phyloP scores from a whole-genome alignment of 1,140 invertebrate genomes.

The Anoplophora glabripennis region DNA sequence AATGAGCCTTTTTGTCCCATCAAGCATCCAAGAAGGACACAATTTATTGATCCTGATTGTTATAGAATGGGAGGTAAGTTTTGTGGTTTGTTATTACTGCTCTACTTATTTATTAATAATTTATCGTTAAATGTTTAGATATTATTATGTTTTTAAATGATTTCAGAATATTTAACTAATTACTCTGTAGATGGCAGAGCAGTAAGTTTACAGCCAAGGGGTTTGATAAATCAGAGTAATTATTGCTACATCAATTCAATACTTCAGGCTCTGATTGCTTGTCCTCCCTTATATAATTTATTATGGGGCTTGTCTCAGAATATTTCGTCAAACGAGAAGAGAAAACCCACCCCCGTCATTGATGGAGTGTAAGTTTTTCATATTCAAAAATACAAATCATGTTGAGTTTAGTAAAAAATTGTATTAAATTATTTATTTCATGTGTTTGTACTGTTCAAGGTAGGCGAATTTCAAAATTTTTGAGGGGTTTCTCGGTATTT shows the following conservation, averaged over 20 bases:
- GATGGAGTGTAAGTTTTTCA: slow-evolving; percentile 77
- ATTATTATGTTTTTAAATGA: slow-evolving; percentile 25
- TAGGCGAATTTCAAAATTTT: too few relatives aligned
- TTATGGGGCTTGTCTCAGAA: slow-evolving; percentile 68
- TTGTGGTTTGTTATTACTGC: slow-evolving; percentile 4
- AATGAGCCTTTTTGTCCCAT: slow-evolving; percentile 35
- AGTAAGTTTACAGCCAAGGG: slow-evolving; percentile 76
- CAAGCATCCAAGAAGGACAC: slow-evolving; percentile 33
- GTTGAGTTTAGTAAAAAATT: too few relatives aligned
- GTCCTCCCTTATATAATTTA: slow-evolving; percentile 91
- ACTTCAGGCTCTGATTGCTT: slow-evolving; percentile 84
- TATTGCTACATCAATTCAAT: slow-evolving; percentile 96
- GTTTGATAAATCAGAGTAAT: slow-evolving; percentile 87
- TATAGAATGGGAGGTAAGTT: slow-evolving; percentile 65
- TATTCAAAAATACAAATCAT: too few relatives aligned
- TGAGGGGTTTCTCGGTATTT: too few relatives aligned
- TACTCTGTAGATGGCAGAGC: slow-evolving; percentile 72
- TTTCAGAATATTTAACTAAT: slow-evolving; percentile 68
- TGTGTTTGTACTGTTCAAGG: too few relatives aligned
- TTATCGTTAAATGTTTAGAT: neutral
- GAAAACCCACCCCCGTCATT: slow-evolving; percentile 78
- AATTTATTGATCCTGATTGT: slow-evolving; percentile 58
- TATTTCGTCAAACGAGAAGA: slow-evolving; percentile 50
- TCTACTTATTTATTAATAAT: neutral
- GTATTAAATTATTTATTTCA: too few relatives aligned